Percentiles rank a stretch among this genome's conserved stretches.
Conservation (phyloP, 2,113 vertebrate genomes). For the Muntiacus reevesi region DNA sequence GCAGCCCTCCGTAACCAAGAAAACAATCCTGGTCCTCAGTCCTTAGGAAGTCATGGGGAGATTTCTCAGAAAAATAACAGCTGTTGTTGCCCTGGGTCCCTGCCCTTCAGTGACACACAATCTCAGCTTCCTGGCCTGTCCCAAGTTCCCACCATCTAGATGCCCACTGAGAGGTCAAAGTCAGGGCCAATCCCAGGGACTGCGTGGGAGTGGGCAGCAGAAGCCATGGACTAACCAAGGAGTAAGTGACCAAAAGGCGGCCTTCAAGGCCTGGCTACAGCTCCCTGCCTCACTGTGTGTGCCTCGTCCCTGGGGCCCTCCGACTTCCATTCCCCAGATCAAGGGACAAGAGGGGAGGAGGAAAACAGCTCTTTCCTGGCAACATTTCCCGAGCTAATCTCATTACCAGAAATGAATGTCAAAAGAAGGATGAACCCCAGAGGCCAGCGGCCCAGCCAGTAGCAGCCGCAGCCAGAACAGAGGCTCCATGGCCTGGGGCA, state of each 20-base stretch:
- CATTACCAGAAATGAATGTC: neutral
- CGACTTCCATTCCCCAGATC: neutral
- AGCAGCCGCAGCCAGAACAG: neutral
- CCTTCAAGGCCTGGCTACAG: neutral
- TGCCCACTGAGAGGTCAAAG: neutral
- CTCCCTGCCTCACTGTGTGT: neutral
- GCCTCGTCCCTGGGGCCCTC: neutral
- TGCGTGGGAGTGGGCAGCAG: too few relatives aligned
- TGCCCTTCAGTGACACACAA: neutral
- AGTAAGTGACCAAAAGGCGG: neutral
- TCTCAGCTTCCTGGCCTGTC: neutral
- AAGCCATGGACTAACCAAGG: neutral
- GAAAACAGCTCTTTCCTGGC: neutral
- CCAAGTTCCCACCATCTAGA: neutral
- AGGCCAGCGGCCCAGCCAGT: neutral
- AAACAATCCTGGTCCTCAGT: neutral
- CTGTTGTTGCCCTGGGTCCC: neutral
- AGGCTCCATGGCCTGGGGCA: neutral
- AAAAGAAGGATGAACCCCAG: neutral
- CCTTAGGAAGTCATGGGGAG: neutral
- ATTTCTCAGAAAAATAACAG: neutral
- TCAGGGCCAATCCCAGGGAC: neutral
- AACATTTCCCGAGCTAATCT: neutral
- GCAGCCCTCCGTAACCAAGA: neutral
- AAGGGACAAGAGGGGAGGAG: neutral